Conservation (phyloP, 2,113 vertebrate species). For the Chloroceryle aenea region DNA sequence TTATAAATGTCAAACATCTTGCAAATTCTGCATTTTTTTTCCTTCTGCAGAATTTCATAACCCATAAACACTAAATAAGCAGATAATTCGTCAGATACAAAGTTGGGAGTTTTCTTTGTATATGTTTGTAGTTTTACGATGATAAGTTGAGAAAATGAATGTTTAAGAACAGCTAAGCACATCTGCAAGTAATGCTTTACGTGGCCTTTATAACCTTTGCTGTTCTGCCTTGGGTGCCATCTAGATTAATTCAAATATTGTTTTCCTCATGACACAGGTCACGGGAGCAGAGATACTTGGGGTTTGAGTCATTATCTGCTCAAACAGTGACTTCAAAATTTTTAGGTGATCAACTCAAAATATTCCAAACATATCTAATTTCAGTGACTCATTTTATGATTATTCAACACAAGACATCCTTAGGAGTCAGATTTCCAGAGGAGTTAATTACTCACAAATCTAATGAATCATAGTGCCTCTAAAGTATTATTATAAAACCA, state of each 20-base stretch:
- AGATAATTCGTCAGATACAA: not conserved
- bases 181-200: not conserved
- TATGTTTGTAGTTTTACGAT: not conserved
- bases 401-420: not conserved
- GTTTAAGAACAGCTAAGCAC: not conserved
- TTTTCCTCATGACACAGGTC: not conserved
- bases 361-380: not conserved
- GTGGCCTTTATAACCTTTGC: not conserved
- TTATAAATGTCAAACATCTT: not conserved
- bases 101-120: not conserved
- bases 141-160: not conserved
- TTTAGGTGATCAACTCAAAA: not conserved
- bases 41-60: not conserved
- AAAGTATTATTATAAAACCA: not conserved
- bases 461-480: not conserved
- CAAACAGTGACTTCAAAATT: not conserved
- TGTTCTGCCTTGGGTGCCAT: not conserved
- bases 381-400: not conserved
- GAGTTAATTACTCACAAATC: slow-evolving; percentile 10
- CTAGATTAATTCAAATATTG: not conserved
- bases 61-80: not conserved
- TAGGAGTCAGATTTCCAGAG: not conserved
- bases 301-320: not conserved
- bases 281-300: not conserved
- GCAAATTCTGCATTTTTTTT: not conserved